Evolutionary conservation across 1,140 invertebrate species (phyloP).

Genomic region (Sinella curviseta): DNA sequence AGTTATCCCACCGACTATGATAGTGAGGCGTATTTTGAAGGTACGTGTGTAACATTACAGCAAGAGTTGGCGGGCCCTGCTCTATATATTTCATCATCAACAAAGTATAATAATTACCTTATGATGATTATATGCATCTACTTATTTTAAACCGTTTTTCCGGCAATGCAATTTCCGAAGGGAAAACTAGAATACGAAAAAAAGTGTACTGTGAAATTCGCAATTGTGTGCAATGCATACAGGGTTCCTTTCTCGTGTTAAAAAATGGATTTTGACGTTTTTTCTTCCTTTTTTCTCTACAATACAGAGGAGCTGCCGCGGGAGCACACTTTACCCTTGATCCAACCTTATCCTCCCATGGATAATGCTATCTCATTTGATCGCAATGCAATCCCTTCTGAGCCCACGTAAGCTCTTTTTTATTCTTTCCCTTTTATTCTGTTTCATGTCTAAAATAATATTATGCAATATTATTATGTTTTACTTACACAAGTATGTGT

Average conservation of each 20-base stretch:
- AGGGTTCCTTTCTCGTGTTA: no score
- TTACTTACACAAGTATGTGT: constrained; percentile 4
- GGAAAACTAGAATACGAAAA: not conserved
- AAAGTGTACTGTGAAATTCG: not conserved
- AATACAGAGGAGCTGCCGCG: constrained; percentile 45
- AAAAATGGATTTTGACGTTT: no score
- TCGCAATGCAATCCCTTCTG: constrained; percentile 67
- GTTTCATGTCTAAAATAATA: not conserved
- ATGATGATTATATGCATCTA: no score
- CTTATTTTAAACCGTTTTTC: no score
- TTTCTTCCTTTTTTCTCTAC: constrained; percentile 30
- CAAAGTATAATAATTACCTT: no score
- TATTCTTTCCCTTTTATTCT: not conserved
- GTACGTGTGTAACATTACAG: constrained; percentile 12
- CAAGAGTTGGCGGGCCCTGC: not conserved
- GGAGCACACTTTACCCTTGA: constrained; percentile 65
- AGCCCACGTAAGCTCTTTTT: constrained; percentile 68
- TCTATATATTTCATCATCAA: no score
- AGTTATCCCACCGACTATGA: constrained; percentile 21
- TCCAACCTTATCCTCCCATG: constrained; percentile 67
- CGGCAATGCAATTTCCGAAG: not conserved
- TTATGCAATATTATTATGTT: not conserved
- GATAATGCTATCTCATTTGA: constrained; percentile 56
- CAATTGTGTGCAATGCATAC: no score
- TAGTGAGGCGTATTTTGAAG: not conserved